phyloP scores from a whole-genome alignment of 2,797 vertebrate species.

The Hydrolagus colliei region DNA sequence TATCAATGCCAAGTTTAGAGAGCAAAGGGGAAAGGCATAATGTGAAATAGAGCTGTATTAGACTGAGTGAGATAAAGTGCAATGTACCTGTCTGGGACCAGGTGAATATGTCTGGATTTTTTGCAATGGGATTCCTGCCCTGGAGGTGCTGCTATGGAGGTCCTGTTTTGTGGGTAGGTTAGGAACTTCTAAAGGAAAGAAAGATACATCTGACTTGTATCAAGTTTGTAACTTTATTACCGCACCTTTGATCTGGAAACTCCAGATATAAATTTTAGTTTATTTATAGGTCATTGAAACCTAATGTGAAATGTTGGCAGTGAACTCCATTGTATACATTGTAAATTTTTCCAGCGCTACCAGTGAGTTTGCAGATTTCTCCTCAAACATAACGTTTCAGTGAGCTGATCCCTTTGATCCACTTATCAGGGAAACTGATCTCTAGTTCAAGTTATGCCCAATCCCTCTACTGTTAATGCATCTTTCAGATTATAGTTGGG shows the following conservation, averaged over 20 bases:
- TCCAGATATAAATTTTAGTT: slow-evolving; percentile 23
- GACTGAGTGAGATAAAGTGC: too few species aligned
- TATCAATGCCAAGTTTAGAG: too few species aligned
- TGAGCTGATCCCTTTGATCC: slow-evolving; percentile 19
- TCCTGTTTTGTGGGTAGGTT: neutral
- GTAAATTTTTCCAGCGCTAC: slow-evolving; percentile 13
- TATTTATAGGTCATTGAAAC: slow-evolving; percentile 11
- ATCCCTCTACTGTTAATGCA: slow-evolving; percentile 12
- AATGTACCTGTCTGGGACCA: too few species aligned
- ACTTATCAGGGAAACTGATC: slow-evolving; percentile 21
- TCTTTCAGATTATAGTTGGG: neutral
- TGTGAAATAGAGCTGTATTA: too few species aligned
- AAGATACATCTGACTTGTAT: neutral
- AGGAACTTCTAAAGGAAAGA: slow-evolving; percentile 4
- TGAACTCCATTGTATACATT: slow-evolving; percentile 20
- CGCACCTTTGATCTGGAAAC: slow-evolving; percentile 13
- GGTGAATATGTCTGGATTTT: too few species aligned
- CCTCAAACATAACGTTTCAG: slow-evolving; percentile 16
- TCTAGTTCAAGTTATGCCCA: neutral
- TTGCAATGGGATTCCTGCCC: too few species aligned
- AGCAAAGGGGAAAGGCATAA: too few species aligned
- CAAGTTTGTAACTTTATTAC: neutral
- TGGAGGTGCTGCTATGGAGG: too few species aligned
- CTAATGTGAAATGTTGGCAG: neutral
- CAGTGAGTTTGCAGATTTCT: slow-evolving; percentile 6